Conservation (phyloP, 2,113 vertebrate species). For the Grammomys dolichurus region DNA sequence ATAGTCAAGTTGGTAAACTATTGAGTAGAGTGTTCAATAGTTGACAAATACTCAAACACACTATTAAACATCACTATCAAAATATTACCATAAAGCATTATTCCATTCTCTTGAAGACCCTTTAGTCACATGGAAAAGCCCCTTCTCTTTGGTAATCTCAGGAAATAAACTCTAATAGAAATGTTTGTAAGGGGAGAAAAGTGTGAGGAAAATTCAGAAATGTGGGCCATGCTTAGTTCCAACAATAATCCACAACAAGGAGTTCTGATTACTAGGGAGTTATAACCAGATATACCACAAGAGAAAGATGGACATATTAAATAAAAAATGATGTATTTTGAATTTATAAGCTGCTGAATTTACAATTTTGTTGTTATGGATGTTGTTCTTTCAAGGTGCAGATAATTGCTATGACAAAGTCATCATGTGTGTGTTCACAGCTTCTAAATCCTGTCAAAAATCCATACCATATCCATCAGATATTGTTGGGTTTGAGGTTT, state of each 20-base stretch:
- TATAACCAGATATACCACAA: not conserved
- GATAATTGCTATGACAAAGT: slow-evolving; percentile 24
- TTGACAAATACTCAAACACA: slow-evolving; percentile 34
- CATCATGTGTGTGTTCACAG: not conserved
- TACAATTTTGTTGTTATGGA: slow-evolving; percentile 8
- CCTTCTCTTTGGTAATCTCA: not conserved
- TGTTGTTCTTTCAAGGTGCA: not conserved
- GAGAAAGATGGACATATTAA: not conserved
- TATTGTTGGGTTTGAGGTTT: not conserved
- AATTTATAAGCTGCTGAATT: slow-evolving; percentile 24
- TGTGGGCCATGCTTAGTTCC: not conserved
- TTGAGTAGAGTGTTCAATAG: slow-evolving; percentile 40
- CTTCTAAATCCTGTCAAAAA: slow-evolving; percentile 32
- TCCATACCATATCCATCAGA: not conserved
- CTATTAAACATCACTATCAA: not conserved
- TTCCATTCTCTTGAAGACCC: not conserved
- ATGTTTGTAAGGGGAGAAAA: not conserved
- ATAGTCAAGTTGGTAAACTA: not conserved
- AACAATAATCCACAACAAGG: not conserved
- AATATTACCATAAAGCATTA: slow-evolving; percentile 41
- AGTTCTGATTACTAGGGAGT: not conserved
- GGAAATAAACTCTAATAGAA: not conserved
- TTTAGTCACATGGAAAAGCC: not conserved
- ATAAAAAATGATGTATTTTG: not conserved
- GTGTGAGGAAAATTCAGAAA: not conserved